Evolutionary conservation across 2,113 vertebrate genomes (phyloP), one percentile per base, ranked within the genome.

Genomic region (Sardina pilchardus): DNA sequence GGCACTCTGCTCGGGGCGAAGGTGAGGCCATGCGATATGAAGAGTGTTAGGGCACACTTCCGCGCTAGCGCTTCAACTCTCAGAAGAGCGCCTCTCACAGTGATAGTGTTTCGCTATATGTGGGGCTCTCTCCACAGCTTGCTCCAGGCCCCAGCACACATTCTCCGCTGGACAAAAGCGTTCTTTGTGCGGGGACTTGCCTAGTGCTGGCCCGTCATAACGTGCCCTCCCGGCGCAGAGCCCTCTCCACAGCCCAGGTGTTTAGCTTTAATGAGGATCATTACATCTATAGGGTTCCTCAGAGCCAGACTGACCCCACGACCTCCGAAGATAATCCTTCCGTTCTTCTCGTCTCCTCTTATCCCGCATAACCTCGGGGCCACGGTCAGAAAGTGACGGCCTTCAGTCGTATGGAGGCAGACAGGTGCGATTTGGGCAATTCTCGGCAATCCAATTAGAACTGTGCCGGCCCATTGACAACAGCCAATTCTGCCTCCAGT

Each of bases 211-310:
- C 71, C 81, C 81, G 67, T 42, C 82, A 84, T 81, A 47, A 47
- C 78, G 30, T 53, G 71, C 83, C 86, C 86, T 12, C 81, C 24
- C 67, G 19, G 83, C 83, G 44, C 59, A 87, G 80, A 80, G 53
- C 81, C 81, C 67, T 85, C 81, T 85, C 84, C 16, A 48, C 82
- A 36, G 85, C 75, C 82, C 85, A 92, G 85, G 91, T 89, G 93
- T 89, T 87, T 88, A 90, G 87, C 90, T 91, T 88, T 92, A 93
- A 93, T 92, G 90, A 91, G 88, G 85, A 83, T 91, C 86, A 93
- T 89, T 93, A 91, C 82, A 56, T 87, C 91, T 83, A 83, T 81
- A 90, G 81, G 67, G 86, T 87, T 82, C 81, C 30, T 83, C 90
- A 93, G 89, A 87, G 89, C 86, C 81, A 67, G 4, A 45, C 84